Percentiles rank a stretch among this genome's conserved stretches.
phyloP scores from a whole-genome alignment of 2,113 vertebrate genomes.

The Oostethus manadensis region DNA sequence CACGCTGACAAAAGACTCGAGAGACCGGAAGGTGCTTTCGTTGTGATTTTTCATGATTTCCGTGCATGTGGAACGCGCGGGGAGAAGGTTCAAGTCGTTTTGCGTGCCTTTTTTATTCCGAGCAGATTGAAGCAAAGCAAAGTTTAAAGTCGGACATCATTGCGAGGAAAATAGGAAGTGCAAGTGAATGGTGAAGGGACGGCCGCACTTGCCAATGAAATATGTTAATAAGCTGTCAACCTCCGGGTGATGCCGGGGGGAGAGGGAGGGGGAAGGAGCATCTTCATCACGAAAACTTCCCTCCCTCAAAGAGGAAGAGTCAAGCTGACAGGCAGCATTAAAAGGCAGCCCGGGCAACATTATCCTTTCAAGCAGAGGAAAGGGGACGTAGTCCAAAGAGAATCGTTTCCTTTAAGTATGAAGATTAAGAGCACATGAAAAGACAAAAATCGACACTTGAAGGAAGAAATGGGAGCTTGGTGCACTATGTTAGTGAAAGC shows the following conservation, averaged over 20 bases:
- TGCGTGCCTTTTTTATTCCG: not conserved
- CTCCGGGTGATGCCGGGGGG: slow-evolving; percentile 70
- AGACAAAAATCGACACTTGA: slow-evolving; percentile 2
- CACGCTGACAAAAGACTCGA: slow-evolving; percentile 20
- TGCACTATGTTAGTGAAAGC: slow-evolving; percentile 10
- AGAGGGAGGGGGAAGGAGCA: slow-evolving; percentile 59
- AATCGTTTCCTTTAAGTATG: slow-evolving; percentile 37
- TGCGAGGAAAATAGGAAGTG: slow-evolving; percentile 19
- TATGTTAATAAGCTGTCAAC: slow-evolving; percentile 72
- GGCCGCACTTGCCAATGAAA: slow-evolving; percentile 52
- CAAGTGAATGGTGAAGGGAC: slow-evolving; percentile 40
- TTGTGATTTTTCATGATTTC: slow-evolving; percentile 34
- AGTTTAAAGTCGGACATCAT: slow-evolving; percentile 9
- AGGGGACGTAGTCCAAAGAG: slow-evolving; percentile 26
- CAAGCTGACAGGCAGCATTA: slow-evolving; percentile 42
- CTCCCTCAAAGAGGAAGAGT: slow-evolving; percentile 35
- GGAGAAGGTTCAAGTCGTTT: slow-evolving; percentile 18
- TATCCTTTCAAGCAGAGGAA: slow-evolving; percentile 38
- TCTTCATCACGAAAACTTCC: slow-evolving; percentile 62
- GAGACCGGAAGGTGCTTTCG: slow-evolving; percentile 44
- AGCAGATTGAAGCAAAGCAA: not conserved
- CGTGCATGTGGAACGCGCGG: not conserved
- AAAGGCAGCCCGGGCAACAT: slow-evolving; percentile 36
- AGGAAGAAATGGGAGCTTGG: slow-evolving; percentile 12
- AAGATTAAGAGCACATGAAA: slow-evolving; percentile 35